These are phyloP conservation scores for Trichomalopsis sarcophagae DNA, from an alignment of 1,140 invertebrate species.

Conservation along the genomic window DNA sequence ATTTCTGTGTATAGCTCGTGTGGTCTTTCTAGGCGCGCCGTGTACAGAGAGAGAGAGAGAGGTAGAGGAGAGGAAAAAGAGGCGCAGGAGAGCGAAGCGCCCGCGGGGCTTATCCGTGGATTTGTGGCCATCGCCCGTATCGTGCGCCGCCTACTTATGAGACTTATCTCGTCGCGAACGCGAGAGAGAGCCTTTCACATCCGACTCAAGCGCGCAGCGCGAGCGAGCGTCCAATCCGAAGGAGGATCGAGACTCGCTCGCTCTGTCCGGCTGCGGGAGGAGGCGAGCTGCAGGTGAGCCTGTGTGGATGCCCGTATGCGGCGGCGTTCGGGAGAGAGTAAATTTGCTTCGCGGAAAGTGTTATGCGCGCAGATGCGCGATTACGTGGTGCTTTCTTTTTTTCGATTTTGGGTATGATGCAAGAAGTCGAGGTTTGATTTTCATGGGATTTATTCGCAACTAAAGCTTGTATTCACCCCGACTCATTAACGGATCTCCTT, in stretches of 20 bases:
- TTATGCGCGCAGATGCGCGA: too few relatives aligned
- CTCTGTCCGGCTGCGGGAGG: not conserved
- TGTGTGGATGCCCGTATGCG: not conserved
- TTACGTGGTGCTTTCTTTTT: too few relatives aligned
- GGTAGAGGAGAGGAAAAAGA: constrained; percentile 6
- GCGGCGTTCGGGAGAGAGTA: too few relatives aligned
- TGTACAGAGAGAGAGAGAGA: not conserved
- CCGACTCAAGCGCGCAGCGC: constrained; percentile 39
- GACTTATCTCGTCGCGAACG: constrained; percentile 61
- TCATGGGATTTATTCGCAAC: too few relatives aligned
- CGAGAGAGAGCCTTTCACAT: constrained; percentile 42
- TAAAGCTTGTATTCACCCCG: constrained; percentile 22
- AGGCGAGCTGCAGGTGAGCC: constrained; percentile 10
- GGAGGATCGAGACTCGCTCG: constrained; percentile 7
- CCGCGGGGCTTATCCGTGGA: constrained; percentile 55
- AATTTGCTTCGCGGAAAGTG: too few relatives aligned
- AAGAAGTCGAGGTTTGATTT: too few relatives aligned
- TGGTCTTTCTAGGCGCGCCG: not conserved
- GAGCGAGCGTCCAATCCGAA: constrained; percentile 39
- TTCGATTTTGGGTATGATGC: too few relatives aligned
- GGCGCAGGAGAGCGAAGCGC: not conserved
- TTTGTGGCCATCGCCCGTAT: constrained; percentile 66
- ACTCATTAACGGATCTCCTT: constrained; percentile 41
- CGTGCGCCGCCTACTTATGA: constrained; percentile 70
- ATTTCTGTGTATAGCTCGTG: not conserved